Conservation (phyloP, 2,797 vertebrate species). For the Enteromius mattozi region DNA sequence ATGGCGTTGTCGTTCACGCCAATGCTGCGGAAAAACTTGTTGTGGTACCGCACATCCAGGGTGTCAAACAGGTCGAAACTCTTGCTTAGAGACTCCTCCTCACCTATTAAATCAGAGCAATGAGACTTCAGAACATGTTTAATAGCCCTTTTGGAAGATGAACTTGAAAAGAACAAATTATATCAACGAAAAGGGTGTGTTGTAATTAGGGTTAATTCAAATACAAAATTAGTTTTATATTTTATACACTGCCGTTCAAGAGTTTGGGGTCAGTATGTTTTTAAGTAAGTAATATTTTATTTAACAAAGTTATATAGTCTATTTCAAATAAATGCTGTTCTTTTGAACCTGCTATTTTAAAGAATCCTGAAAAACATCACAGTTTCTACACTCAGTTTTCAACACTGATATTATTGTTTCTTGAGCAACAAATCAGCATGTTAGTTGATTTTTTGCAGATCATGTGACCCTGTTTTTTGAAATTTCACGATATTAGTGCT, state of each 20-base stretch:
- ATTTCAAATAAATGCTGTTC: not conserved
- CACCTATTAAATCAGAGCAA: constrained; percentile 64
- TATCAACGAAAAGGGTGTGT: not conserved
- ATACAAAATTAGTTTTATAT: not conserved
- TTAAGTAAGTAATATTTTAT: not conserved
- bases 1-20: constrained; percentile 82
- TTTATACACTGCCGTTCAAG: not conserved
- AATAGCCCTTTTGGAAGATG: not conserved
- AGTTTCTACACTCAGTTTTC: not conserved
- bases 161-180: not conserved
- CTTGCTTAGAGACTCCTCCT: constrained; percentile 79
- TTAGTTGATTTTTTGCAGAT: not conserved
- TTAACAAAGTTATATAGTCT: too few species aligned
- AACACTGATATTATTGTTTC: not conserved
- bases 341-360: not conserved
- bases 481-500: too few species aligned
- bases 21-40: constrained; percentile 83
- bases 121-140: not conserved
- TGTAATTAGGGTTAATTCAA: not conserved
- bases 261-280: not conserved
- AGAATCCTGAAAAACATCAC: not conserved
- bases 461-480: not conserved
- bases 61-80: constrained; percentile 81
- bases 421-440: not conserved
- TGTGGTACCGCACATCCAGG: constrained; percentile 80